Percentiles rank a stretch among this genome's conserved stretches.
Conservation (phyloP, 2,797 vertebrate genomes). For the Chromobotia macracanthus region DNA sequence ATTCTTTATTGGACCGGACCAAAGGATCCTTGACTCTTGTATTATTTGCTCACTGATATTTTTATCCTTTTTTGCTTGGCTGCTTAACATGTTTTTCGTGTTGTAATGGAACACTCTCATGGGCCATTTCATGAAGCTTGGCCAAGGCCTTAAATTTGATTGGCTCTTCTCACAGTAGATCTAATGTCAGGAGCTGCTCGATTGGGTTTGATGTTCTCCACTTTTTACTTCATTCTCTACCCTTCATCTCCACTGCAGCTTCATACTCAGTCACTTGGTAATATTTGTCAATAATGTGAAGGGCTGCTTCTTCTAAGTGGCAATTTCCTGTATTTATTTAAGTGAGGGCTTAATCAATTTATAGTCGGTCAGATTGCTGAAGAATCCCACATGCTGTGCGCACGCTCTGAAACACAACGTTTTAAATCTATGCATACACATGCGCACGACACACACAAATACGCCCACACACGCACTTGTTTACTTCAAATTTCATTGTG, state of each 20-base stretch:
- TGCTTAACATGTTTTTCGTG: neutral
- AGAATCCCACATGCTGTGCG: constrained; percentile 14
- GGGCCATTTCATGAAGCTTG: constrained; percentile 5
- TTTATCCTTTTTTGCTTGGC: neutral
- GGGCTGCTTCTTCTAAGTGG: constrained; percentile 43
- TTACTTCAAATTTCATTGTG: constrained; percentile 10
- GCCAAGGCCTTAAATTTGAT: neutral
- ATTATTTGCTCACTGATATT: neutral
- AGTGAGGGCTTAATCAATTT: constrained; percentile 47
- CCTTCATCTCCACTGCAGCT: constrained; percentile 13
- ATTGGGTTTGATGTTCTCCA: neutral
- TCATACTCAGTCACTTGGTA: constrained; percentile 12
- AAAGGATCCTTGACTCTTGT: neutral
- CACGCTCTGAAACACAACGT: neutral
- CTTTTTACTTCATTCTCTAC: neutral
- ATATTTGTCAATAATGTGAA: constrained; percentile 39
- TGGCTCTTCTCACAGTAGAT: neutral
- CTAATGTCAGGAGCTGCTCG: constrained; percentile 16
- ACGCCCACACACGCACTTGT: constrained; percentile 15
- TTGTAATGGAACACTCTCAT: neutral
- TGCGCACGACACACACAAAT: constrained; percentile 2
- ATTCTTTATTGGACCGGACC: neutral
- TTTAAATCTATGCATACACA: constrained; percentile 16
- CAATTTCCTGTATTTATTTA: constrained; percentile 56
- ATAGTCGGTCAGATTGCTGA: constrained; percentile 26